These are phyloP conservation scores for Elachura formosa DNA, from an alignment of 2,113 vertebrate species.

Conservation along the genomic window DNA sequence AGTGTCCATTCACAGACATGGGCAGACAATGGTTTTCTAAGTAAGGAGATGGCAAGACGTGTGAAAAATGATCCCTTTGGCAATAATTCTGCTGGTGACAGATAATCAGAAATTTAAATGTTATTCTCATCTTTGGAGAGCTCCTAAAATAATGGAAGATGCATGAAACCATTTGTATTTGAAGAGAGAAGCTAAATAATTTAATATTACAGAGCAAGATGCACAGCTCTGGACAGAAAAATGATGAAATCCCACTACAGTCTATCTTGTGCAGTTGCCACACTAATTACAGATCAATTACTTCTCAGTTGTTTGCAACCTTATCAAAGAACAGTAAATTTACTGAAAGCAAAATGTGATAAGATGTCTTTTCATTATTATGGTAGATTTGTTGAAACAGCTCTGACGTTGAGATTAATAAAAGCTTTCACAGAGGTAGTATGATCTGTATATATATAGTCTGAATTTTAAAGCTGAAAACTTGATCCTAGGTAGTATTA, in stretches of 20 bases:
- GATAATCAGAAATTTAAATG: conserved; percentile 75
- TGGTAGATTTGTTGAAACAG: conserved; percentile 75
- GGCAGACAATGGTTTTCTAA: conserved; percentile 48
- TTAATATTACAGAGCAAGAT: conserved; percentile 55
- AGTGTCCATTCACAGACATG: conserved; percentile 18
- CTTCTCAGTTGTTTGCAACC: conserved; percentile 73
- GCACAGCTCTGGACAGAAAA: conserved; percentile 62
- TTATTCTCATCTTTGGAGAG: conserved; percentile 65
- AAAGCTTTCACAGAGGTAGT: conserved; percentile 66
- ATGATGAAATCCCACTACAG: conserved; percentile 58
- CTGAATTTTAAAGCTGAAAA: conserved; percentile 60
- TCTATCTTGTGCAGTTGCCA: conserved; percentile 65
- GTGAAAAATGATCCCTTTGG: conserved; percentile 61
- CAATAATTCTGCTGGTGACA: conserved; percentile 51
- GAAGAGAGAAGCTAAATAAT: conserved; percentile 72
- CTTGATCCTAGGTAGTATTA: conserved; percentile 9
- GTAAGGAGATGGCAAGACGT: conserved; percentile 48
- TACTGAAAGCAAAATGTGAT: conserved; percentile 72
- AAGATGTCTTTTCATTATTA: conserved; percentile 77
- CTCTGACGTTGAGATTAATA: conserved; percentile 70
- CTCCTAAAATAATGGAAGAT: conserved; percentile 69
- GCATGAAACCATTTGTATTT: conserved; percentile 71
- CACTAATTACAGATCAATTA: conserved; percentile 82
- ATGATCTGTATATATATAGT: conserved; percentile 35
- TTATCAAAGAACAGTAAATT: conserved; percentile 78